A percentile compares a stretch with the other conserved stretches of the same genome.
phyloP scores from a whole-genome alignment of 2,888 invertebrate genomes.

The Tetanocera ferruginea region DNA sequence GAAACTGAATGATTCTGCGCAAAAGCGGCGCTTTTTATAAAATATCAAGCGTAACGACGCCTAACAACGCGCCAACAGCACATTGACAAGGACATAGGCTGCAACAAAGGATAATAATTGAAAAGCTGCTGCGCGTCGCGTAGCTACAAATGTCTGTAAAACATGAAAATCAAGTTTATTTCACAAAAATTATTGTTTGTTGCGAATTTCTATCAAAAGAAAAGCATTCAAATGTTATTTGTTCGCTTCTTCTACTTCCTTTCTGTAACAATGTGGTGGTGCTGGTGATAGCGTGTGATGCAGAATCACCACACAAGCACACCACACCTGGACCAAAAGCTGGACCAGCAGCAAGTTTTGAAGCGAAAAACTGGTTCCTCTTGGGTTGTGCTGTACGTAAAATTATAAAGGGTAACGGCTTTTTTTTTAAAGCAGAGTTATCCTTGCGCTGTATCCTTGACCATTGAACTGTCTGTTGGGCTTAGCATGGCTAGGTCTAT shows the following conservation, averaged over 20 bases:
- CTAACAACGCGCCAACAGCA: not conserved
- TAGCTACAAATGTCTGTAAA: slow-evolving; percentile 41
- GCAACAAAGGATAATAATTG: slow-evolving; percentile 5
- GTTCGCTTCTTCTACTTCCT: slow-evolving; percentile 9
- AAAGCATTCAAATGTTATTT: slow-evolving; percentile 33
- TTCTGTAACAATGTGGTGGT: slow-evolving; percentile 45
- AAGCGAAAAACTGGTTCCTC: slow-evolving; percentile 34
- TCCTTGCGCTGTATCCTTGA: slow-evolving; percentile 60
- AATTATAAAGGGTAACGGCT: not conserved
- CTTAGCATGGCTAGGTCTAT: not conserved
- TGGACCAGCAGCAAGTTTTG: slow-evolving; percentile 44
- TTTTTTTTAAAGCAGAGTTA: slow-evolving; percentile 29
- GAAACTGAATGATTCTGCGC: slow-evolving; percentile 67
- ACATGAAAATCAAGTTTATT: slow-evolving; percentile 63
- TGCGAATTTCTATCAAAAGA: slow-evolving; percentile 45
- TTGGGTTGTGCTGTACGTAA: not conserved
- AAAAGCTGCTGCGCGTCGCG: slow-evolving; percentile 10
- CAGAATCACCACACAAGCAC: slow-evolving; percentile 49
- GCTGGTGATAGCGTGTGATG: slow-evolving; percentile 47
- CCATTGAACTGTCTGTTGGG: slow-evolving; percentile 61
- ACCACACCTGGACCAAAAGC: slow-evolving; percentile 54
- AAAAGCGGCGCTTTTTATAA: slow-evolving; percentile 61
- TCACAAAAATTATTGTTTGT: slow-evolving; percentile 56
- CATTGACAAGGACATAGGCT: slow-evolving; percentile 7
- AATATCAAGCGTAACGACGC: slow-evolving; percentile 32